These are phyloP conservation scores for Ascidia mentula DNA, from an alignment of 23 tunicate species.

Conservation along the genomic window DNA sequence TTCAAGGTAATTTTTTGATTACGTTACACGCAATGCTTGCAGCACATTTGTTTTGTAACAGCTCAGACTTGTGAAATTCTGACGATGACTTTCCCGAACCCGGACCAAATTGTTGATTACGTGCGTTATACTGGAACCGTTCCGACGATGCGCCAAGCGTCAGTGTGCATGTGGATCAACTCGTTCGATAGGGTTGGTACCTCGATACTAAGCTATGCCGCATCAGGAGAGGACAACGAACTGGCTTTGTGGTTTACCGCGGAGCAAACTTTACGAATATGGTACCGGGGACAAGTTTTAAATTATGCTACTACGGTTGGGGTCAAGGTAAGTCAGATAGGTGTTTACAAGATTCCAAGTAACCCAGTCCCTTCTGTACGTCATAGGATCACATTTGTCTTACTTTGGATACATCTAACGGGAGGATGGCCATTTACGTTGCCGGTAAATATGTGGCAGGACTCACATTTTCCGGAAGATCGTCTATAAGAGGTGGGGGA, in stretches of 20 bases:
- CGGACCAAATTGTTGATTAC: not conserved
- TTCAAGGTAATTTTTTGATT: not conserved
- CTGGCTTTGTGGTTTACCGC: not conserved
- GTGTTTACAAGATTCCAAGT: not conserved
- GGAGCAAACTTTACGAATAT: not conserved
- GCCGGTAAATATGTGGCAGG: not conserved
- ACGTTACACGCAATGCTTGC: not conserved
- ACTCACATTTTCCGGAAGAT: not conserved
- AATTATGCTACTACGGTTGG: too few relatives aligned
- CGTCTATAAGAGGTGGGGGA: not conserved
- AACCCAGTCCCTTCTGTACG: not conserved
- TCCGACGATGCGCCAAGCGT: not conserved
- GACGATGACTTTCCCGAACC: not conserved
- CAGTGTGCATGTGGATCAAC: not conserved
- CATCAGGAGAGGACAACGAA: not conserved
- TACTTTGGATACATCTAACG: not conserved
- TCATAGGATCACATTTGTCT: not conserved
- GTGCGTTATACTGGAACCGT: not conserved
- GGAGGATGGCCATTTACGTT: not conserved
- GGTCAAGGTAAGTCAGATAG: not conserved
- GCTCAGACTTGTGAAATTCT: not conserved
- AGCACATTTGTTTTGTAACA: too few relatives aligned
- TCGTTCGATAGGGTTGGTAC: not conserved
- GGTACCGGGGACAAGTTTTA: not conserved
- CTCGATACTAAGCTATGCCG: not conserved